These are phyloP conservation scores for Pyrgilauda ruficollis DNA, from an alignment of 2,113 vertebrate species.

Conservation along the genomic window DNA sequence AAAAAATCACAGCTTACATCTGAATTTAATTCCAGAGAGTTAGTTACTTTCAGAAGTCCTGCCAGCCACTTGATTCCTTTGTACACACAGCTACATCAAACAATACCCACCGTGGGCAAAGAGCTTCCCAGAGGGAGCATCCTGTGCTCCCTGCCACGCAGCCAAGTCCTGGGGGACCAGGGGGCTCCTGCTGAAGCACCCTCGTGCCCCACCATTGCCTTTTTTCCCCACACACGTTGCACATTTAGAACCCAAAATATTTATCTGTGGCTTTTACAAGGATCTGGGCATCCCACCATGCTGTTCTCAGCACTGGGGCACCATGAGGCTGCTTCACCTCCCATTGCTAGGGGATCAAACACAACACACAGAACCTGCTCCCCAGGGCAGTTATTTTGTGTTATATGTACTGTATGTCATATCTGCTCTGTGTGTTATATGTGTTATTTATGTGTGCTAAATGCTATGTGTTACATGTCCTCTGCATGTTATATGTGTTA, in stretches of 20 bases:
- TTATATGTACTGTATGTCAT: neutral
- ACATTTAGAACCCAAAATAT: no score
- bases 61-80: neutral
- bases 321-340: neutral
- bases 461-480: neutral
- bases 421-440: no score
- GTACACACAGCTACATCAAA: neutral
- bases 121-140: neutral
- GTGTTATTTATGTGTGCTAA: neutral
- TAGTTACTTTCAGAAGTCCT: neutral
- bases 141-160: fast-evolving
- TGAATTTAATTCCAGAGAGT: neutral
- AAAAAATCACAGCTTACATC: neutral
- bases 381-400: neutral
- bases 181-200: neutral
- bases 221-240: fast-evolving
- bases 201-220: neutral
- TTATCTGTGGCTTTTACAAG: fast-evolving
- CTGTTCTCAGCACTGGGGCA: neutral
- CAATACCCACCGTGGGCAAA: fast-evolving
- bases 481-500: no score
- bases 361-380: fast-evolving
- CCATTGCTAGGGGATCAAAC: neutral
- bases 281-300: fast-evolving
- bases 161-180: neutral